phyloP scores from a whole-genome alignment of 1,140 invertebrate genomes.

The Platyscapa corneri region DNA sequence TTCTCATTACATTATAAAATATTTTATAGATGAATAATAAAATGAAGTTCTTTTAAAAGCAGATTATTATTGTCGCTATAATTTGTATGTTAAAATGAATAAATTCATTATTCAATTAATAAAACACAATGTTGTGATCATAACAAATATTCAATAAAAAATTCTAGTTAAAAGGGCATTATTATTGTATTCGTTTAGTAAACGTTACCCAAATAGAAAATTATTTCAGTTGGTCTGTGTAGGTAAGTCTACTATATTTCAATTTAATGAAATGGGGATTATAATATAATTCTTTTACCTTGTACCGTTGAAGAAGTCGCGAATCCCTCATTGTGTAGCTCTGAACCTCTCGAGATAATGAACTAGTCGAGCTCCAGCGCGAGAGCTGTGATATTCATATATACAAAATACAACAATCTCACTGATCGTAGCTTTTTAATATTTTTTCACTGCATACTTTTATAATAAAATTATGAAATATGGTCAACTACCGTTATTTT shows the following conservation, averaged over 20 bases:
- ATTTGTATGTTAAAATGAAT: slow-evolving; percentile 7
- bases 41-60: slow-evolving; percentile 24
- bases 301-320: slow-evolving; percentile 69
- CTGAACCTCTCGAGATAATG: slow-evolving; percentile 78
- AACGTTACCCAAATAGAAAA: too few relatives aligned
- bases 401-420: slow-evolving; percentile 73
- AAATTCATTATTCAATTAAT: background rate
- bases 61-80: background rate
- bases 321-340: slow-evolving; percentile 77
- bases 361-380: slow-evolving; percentile 79
- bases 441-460: background rate
- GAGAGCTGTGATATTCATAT: slow-evolving; percentile 76
- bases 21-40: slow-evolving; percentile 19
- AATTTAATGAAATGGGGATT: background rate
- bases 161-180: background rate
- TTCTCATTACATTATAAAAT: slow-evolving; percentile 45
- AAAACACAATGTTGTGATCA: too few relatives aligned
- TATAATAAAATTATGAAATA: background rate
- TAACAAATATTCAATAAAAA: background rate
- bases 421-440: slow-evolving; percentile 61
- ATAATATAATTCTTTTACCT: slow-evolving; percentile 65
- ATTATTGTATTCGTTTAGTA: background rate
- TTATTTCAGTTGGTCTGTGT: background rate
- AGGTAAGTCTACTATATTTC: background rate
- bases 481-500: background rate